A percentile compares a stretch with the other conserved stretches of the same genome.
phyloP scores from a whole-genome alignment of 2,113 vertebrate species.

The Takifugu flavidus region DNA sequence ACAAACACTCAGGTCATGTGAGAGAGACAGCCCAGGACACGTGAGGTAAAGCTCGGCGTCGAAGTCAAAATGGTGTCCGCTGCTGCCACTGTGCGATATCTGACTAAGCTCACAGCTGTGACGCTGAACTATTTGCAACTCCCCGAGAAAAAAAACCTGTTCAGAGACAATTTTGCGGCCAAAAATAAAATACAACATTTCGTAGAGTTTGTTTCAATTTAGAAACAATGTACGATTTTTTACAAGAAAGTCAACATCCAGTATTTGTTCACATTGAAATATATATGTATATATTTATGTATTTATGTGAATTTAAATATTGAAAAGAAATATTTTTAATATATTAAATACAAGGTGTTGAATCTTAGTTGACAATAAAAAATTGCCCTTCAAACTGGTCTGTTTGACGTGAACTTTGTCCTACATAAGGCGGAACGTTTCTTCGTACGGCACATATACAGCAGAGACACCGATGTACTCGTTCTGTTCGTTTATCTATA shows the following conservation, averaged over 20 bases:
- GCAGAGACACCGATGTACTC: neutral
- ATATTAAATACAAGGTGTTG: neutral
- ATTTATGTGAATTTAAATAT: too few relatives aligned
- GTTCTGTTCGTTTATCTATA: conserved; percentile 2
- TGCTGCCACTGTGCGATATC: conserved; percentile 35
- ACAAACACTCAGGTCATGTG: conserved; percentile 96
- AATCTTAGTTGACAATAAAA: neutral
- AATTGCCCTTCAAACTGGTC: neutral
- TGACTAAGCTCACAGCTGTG: conserved; percentile 24
- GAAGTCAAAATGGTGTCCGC: conserved; percentile 69
- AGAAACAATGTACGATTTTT: too few relatives aligned
- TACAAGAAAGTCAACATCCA: too few relatives aligned
- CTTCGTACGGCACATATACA: conserved; percentile 11
- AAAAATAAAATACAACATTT: too few relatives aligned
- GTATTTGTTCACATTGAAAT: too few relatives aligned
- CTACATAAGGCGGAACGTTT: conserved; percentile 60
- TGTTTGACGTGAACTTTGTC: conserved; percentile 61
- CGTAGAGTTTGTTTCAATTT: too few relatives aligned
- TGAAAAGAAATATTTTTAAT: neutral
- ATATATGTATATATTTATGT: too few relatives aligned
- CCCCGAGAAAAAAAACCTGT: neutral
- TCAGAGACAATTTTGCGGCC: too few relatives aligned
- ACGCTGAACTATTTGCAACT: conserved; percentile 13
- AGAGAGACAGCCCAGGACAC: conserved; percentile 80
- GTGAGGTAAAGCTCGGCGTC: conserved; percentile 67